These are phyloP conservation scores for Daboia siamensis DNA, from an alignment of 2,113 vertebrate species.

Conservation along the genomic window DNA sequence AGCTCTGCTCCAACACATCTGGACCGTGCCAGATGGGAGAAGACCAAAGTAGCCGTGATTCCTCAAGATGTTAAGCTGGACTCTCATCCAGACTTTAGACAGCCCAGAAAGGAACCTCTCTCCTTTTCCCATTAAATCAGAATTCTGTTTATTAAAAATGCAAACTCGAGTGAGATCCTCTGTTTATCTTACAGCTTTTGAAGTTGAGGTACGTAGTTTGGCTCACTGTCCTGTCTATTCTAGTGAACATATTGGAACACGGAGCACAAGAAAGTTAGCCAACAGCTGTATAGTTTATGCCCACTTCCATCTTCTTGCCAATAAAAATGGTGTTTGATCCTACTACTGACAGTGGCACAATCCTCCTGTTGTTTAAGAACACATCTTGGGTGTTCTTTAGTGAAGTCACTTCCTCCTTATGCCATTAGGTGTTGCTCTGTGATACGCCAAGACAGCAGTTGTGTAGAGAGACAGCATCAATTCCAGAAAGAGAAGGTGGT, in stretches of 20 bases:
- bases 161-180: accelerated
- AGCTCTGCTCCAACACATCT: not conserved
- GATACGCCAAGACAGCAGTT: accelerated
- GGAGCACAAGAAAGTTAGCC: not conserved
- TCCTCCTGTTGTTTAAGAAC: not conserved
- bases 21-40: not conserved
- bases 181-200: no score
- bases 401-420: not conserved
- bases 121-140: not conserved
- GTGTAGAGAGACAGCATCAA: not conserved
- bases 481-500: not conserved
- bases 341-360: not conserved
- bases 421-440: not conserved
- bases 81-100: not conserved
- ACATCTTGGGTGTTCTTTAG: not conserved
- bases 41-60: not conserved
- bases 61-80: not conserved
- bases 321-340: not conserved
- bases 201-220: not conserved
- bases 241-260: not conserved
- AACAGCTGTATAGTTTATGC: not conserved
- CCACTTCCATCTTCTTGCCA: not conserved
- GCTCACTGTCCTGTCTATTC: not conserved
- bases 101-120: not conserved
- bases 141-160: accelerated